Conservation (phyloP, 1,140 invertebrate genomes). For the Adelges cooleyi region DNA sequence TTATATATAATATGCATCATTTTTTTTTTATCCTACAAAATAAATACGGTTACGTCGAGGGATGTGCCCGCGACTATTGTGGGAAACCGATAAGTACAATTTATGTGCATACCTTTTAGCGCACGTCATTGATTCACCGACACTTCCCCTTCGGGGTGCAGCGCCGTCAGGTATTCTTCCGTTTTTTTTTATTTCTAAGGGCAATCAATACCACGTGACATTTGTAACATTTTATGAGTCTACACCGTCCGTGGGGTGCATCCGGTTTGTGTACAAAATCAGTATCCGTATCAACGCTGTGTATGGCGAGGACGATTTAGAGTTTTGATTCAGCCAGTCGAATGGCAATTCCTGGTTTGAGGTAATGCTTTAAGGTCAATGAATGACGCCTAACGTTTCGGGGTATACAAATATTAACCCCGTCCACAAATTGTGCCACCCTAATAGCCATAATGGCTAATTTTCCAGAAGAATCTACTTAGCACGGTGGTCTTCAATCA, state of each 20-base stretch:
- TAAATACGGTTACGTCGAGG: conserved; percentile 15
- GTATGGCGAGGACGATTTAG: no score
- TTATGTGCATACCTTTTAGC: conserved; percentile 4
- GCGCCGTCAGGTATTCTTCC: conserved; percentile 10
- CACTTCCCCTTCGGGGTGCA: neutral
- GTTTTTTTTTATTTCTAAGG: neutral
- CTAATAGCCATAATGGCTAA: no score
- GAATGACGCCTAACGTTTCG: no score
- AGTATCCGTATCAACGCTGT: no score
- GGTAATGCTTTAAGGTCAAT: no score
- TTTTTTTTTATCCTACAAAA: conserved; percentile 2
- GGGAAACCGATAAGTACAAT: conserved; percentile 16
- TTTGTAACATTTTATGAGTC: neutral
- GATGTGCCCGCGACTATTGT: neutral
- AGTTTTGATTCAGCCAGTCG: no score
- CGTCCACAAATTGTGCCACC: no score
- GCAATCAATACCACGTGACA: neutral
- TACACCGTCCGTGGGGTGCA: neutral
- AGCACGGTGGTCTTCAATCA: no score
- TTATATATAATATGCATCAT: no score
- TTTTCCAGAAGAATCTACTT: no score
- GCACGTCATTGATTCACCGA: conserved; percentile 1
- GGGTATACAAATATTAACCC: no score
- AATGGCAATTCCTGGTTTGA: no score
- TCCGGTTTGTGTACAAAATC: neutral